Evolutionary conservation across 2,113 vertebrate species (phyloP), one percentile per base, ranked within the genome.

Genomic region (Morone saxatilis): DNA sequence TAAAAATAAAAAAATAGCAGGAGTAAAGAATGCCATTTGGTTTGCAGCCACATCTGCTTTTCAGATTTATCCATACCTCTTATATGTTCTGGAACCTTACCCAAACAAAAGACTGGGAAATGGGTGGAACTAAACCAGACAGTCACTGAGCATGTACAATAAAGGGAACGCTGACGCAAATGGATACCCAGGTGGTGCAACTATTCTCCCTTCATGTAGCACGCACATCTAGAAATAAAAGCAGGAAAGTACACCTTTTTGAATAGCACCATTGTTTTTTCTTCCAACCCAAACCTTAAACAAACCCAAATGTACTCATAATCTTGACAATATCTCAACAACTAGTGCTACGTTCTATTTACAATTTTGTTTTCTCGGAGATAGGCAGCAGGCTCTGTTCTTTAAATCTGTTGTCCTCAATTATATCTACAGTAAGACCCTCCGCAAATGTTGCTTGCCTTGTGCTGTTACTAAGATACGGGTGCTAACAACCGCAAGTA

Each of bases 41-140:
- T 73, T 86, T 8, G 38, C 59, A 59, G 60, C 75, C 86, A 93
- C 95, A 95, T 94, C 90, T 96, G 96, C 76, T 94, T 89, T 94
- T 92, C 78, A 78, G 77, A 92, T 96, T 93, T 88, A 80, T 69
- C 66, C 53, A 51, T 47, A 81, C 67, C 68, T 79, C 88, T 89
- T 85, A 31, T 31, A 85, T 88, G 69, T 71, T 77, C 20, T 61
- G 65, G 68, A 50, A 74, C 78, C 71, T 71, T 6, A 43, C 63
- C 61, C 36, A 80, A 90, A 93, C 92, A 93, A 94, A 91, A 86
- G 89, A 85, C 76, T 14, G 53, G 88, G 92, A 92, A 94, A 86
- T 86, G 84, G 85, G 82, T 88, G 87, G 91, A 90, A 92, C 88
- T 70, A 41, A 80, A 69, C 73, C 45, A 82, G 80, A 86, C 81